A percentile compares a stretch with the other conserved stretches of the same genome.
Evolutionary conservation across 2,888 invertebrate species (phyloP).

Genomic region (Agapostemon virescens): DNA sequence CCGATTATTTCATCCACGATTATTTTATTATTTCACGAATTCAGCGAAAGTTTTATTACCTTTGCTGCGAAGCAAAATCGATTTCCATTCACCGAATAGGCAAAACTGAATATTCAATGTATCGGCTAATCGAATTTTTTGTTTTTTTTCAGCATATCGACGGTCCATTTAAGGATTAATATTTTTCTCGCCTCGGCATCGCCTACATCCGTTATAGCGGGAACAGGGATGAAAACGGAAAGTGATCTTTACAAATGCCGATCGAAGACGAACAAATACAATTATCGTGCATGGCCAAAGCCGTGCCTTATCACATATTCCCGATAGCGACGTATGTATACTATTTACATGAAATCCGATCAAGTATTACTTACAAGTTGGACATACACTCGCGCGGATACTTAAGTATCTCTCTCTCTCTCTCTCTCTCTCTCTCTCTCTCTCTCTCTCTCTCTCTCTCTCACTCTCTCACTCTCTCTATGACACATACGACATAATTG

Average conservation of each 20-base stretch:
- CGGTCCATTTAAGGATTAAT: neutral
- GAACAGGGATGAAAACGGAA: neutral
- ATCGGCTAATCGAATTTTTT: neutral
- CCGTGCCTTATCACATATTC: slow-evolving; percentile 79
- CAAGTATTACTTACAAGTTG: slow-evolving; percentile 60
- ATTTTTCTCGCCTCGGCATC: neutral
- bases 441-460: neutral
- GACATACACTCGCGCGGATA: slow-evolving; percentile 44
- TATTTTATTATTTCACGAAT: neutral
- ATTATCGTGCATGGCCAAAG: slow-evolving; percentile 76
- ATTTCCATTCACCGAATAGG: neutral
- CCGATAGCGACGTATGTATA: slow-evolving; percentile 57
- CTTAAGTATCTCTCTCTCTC: neutral
- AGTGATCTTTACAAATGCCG: slow-evolving; percentile 69
- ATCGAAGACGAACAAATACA: slow-evolving; percentile 75
- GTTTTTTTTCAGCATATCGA: neutral
- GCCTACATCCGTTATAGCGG: neutral
- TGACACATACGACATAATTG: slow-evolving; percentile 10
- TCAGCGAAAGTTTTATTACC: neutral
- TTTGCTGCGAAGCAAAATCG: neutral
- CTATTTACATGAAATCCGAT: slow-evolving; percentile 70
- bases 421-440: neutral
- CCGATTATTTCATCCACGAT: no score
- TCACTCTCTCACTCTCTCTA: no score
- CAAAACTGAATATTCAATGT: neutral